These are phyloP conservation scores for Microtus richardsoni DNA, from an alignment of 2,113 vertebrate genomes.

Conservation along the genomic window DNA sequence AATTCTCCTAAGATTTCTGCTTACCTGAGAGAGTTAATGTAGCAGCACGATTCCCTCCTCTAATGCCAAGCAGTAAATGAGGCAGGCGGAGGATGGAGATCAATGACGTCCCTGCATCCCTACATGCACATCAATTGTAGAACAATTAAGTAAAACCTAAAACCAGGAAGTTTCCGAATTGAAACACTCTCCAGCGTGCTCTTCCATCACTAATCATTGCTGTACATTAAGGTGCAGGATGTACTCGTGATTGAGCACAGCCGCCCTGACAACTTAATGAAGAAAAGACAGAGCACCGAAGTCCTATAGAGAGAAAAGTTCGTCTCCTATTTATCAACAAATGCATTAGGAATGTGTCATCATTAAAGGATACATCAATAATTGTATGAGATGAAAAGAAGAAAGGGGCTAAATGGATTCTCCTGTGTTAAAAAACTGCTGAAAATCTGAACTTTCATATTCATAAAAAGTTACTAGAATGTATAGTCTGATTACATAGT, in stretches of 20 bases:
- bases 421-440: slow-evolving; percentile 1
- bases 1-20: slow-evolving; percentile 41
- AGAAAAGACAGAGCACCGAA: slow-evolving; percentile 75
- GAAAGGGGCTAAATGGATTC: slow-evolving; percentile 33
- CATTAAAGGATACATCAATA: slow-evolving; percentile 61
- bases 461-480: background rate
- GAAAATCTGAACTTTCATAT: background rate
- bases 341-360: slow-evolving; percentile 59
- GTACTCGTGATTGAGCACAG: slow-evolving; percentile 65
- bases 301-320: slow-evolving; percentile 51
- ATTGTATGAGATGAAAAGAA: slow-evolving; percentile 55
- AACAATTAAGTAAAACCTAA: slow-evolving; percentile 72
- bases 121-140: slow-evolving; percentile 60
- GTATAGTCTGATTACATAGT: background rate
- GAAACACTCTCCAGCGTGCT: slow-evolving; percentile 61
- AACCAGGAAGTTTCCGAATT: slow-evolving; percentile 71
- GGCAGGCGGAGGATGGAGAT: slow-evolving; percentile 36
- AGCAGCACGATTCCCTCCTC: background rate
- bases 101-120: slow-evolving; percentile 43
- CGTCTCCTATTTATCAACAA: slow-evolving; percentile 71
- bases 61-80: slow-evolving; percentile 40
- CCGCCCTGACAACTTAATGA: slow-evolving; percentile 77
- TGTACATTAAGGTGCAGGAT: slow-evolving; percentile 64
- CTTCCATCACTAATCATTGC: slow-evolving; percentile 67
- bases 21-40: slow-evolving; percentile 52